These are phyloP conservation scores for Sebastes itinus DNA, from an alignment of 2,797 vertebrate species.

Conservation along the genomic window DNA sequence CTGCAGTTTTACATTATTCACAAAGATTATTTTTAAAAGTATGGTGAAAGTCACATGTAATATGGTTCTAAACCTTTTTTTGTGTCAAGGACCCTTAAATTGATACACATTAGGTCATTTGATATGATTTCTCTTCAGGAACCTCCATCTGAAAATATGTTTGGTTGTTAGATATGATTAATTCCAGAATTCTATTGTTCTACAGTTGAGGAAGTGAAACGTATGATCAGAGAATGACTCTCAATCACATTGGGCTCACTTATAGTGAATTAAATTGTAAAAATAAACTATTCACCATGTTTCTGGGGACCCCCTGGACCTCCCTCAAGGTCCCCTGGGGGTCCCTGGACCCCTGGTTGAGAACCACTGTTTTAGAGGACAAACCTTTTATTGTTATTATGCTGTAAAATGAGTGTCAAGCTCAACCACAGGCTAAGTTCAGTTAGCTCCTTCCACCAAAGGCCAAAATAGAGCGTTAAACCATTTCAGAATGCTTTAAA, in stretches of 20 bases:
- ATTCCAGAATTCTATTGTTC: fast-evolving
- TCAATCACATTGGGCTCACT: no score
- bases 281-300: no score
- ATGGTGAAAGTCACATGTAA: neutral
- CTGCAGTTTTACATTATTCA: neutral
- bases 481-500: neutral
- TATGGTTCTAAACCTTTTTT: neutral
- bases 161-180: no score
- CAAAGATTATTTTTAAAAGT: neutral
- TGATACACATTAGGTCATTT: no score
- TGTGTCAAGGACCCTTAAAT: no score
- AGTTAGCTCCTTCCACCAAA: neutral
- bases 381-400: neutral
- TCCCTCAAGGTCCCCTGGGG: no score
- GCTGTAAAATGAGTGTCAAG: neutral
- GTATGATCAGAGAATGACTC: fast-evolving
- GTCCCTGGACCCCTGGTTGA: no score
- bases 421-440: neutral
- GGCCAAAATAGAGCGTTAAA: neutral
- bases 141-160: fast-evolving
- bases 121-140: no score
- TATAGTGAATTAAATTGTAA: no score
- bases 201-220: no score
- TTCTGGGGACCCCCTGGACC: no score
- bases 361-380: neutral